These are phyloP conservation scores for Drosophila monieri DNA, from an alignment of 2,888 invertebrate species.

Conservation along the genomic window DNA sequence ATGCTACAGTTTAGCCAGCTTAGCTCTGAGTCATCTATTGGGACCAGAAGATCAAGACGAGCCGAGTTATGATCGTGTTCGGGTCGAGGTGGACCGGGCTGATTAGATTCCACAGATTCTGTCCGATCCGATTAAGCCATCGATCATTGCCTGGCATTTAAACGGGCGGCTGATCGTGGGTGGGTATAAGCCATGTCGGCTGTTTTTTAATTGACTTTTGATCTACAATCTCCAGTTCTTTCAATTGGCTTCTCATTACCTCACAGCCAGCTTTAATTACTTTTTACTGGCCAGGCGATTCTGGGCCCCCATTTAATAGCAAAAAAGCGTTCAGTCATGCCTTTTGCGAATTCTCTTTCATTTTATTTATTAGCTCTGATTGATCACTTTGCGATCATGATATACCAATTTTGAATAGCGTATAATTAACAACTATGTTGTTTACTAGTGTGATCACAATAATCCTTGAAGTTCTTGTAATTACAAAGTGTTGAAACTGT, in stretches of 20 bases:
- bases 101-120: slow-evolving; percentile 28
- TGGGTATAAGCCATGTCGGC: slow-evolving; percentile 15
- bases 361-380: slow-evolving; percentile 31
- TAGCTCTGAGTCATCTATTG: slow-evolving; percentile 33
- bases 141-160: slow-evolving; percentile 42
- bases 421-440: slow-evolving; percentile 14
- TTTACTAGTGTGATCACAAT: slow-evolving; percentile 7
- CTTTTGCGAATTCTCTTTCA: slow-evolving; percentile 24
- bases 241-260: slow-evolving; percentile 20
- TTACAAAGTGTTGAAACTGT: slow-evolving; percentile 11
- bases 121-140: slow-evolving; percentile 34
- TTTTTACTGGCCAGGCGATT: slow-evolving; percentile 8
- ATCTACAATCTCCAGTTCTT: slow-evolving; percentile 19
- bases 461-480: slow-evolving; percentile 18
- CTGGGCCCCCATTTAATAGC: slow-evolving; percentile 6
- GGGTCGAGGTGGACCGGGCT: slow-evolving; percentile 44
- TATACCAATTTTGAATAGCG: slow-evolving; percentile 1
- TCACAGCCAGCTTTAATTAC: slow-evolving; percentile 30
- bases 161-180: slow-evolving; percentile 30
- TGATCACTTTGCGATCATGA: slow-evolving; percentile 5
- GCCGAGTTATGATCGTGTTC: slow-evolving; percentile 28
- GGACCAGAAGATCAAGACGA: slow-evolving; percentile 27
- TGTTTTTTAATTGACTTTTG: slow-evolving; percentile 22
- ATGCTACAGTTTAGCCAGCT: slow-evolving; percentile 64
- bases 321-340: slow-evolving; percentile 28